Evolutionary conservation across 2,888 invertebrate species (phyloP).

Genomic region (Drosophila bunnanda): DNA sequence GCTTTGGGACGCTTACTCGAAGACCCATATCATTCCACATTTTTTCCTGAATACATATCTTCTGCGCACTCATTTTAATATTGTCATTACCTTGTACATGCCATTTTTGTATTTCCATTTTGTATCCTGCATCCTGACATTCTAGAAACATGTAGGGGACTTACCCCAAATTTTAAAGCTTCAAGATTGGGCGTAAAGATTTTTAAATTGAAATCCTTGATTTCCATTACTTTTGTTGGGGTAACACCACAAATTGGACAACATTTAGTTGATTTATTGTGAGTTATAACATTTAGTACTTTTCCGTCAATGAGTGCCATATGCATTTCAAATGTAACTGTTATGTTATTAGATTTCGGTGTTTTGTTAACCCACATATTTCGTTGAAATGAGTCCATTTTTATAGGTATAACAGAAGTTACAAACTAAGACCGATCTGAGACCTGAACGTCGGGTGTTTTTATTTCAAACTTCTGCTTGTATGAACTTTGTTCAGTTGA

Average conservation of each 20-base stretch:
- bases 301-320: background rate
- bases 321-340: slow-evolving; percentile 20
- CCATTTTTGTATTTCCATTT: slow-evolving; percentile 19
- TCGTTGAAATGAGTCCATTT: slow-evolving; percentile 19
- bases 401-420: slow-evolving; percentile 21
- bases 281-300: slow-evolving; percentile 20
- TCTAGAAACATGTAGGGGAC: slow-evolving; percentile 1
- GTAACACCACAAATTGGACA: slow-evolving; percentile 22
- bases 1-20: slow-evolving; percentile 5
- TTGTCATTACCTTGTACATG: slow-evolving; percentile 12
- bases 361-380: background rate
- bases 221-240: slow-evolving; percentile 1
- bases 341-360: background rate
- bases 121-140: background rate
- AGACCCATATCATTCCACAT: slow-evolving; percentile 5
- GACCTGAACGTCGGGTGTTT: slow-evolving; percentile 1
- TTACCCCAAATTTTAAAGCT: background rate
- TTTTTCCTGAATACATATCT: slow-evolving; percentile 7
- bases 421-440: slow-evolving; percentile 19
- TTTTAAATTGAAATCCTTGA: background rate
- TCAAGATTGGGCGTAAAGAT: background rate
- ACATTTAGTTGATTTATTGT: slow-evolving; percentile 24
- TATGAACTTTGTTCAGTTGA: background rate
- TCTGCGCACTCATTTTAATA: background rate
- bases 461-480: slow-evolving; percentile 1